A percentile compares a stretch with the other conserved stretches of the same genome.
Evolutionary conservation across 2,888 invertebrate species (phyloP).

Genomic region (Epirrita christyi): DNA sequence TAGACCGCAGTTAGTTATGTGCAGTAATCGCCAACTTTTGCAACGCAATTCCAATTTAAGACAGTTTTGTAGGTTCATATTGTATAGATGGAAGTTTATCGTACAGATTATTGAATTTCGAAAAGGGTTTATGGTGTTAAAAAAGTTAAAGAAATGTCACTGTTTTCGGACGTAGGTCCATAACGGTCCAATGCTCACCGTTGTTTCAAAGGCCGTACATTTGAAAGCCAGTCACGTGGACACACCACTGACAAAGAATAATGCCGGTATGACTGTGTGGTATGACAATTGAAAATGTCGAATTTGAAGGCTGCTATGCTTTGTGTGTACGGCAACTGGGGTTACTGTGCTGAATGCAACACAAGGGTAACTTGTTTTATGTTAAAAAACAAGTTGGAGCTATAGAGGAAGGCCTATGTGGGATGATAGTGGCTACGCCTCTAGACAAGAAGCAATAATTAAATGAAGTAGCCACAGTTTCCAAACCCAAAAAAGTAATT

Average conservation of each 20-base stretch:
- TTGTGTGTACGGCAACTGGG: background rate
- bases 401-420: no score
- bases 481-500: no score
- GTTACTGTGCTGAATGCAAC: background rate
- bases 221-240: constrained; percentile 26
- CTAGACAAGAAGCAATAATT: no score
- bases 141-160: background rate
- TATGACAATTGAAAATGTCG: constrained; percentile 16
- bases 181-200: constrained; percentile 28
- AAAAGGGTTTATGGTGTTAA: no score
- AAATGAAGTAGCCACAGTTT: no score
- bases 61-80: background rate
- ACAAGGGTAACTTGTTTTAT: background rate
- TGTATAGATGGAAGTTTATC: background rate
- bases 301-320: background rate
- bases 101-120: background rate
- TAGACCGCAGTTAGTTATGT: no score
- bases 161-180: no score
- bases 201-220: constrained; percentile 34
- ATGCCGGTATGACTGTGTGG: constrained; percentile 7
- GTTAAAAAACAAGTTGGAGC: no score
- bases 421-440: no score
- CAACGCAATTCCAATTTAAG: background rate
- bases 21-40: background rate
- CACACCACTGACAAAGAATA: constrained; percentile 21